Base-by-base conservation (phyloP, 2,797 vertebrate genomes). In the Monodelphis domestica region DNA sequence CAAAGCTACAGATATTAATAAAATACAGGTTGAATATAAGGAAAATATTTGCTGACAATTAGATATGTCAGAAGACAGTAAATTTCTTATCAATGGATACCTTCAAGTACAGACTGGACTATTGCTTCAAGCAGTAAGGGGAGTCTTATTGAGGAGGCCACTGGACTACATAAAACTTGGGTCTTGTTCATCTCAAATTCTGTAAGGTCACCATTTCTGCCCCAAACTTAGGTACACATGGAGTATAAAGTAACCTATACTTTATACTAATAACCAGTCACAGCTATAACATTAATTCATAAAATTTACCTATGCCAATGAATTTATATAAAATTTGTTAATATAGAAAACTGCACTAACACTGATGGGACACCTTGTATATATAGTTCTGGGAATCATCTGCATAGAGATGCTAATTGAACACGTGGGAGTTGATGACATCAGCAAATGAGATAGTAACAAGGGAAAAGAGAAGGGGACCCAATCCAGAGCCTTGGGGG, bases 151-250 rank as follows among this genome's bases (percentile, higher is more conserved):
- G 63, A 78, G 63, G n/a, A 38, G 30, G n/a, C 78, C 5, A 2
- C 78, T 70, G 59, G 59, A 56, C 56, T 11, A 29, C 9, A 57
- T 57, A 56, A 57, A 9, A 30, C 57, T 59, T 29, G 57, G 57
- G 57, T 59, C 57, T 70, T 59, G 70, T n/a, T 70, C 59, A 70
- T 38, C 59, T 70, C 12, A 70, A 70, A 70, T 17, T 70, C 33
- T 70, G 59, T 70, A 38, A 45, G 26, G 38, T 45, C 11, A 24
- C 1, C 17, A 78, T 78, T 78, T 78, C 38, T 94, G 45, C 21
- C 5, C 38, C 38, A 87, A 91, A 94, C 51, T 84, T 38, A 93
- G 10, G 53, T 84, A 89, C 14, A 38, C 33, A 91, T 90, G 24
- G 29, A 9, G 54, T 38, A 70, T 30, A 50, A 11, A 54, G 28